These are phyloP conservation scores for Gallinago paraguaiae DNA, from an alignment of 2,113 vertebrate genomes.

Conservation along the genomic window DNA sequence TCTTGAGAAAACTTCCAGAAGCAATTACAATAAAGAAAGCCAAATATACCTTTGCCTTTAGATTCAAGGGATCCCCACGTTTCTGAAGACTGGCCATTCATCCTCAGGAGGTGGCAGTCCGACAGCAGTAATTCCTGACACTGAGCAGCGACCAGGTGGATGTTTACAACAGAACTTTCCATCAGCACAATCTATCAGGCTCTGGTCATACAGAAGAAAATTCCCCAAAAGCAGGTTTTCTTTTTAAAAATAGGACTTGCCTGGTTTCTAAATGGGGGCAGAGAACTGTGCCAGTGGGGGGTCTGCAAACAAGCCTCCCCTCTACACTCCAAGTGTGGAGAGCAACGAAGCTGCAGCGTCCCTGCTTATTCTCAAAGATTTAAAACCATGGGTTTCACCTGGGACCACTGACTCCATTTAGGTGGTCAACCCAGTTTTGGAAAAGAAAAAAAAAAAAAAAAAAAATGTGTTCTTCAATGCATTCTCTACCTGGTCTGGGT, in stretches of 20 bases:
- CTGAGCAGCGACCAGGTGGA: not conserved
- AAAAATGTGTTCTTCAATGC: not conserved
- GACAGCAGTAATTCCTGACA: not conserved
- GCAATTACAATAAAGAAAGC: not conserved
- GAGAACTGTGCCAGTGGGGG: not conserved
- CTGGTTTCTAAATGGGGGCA: not conserved
- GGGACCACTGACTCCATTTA: not conserved
- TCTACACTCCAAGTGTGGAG: not conserved
- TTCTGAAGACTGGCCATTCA: not conserved
- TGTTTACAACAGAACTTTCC: not conserved
- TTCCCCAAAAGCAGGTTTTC: not conserved
- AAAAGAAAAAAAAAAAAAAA: not conserved
- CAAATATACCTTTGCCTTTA: not conserved
- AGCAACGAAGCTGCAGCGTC: not conserved
- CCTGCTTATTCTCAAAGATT: not conserved
- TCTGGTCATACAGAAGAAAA: not conserved
- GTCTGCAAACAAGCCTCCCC: not conserved
- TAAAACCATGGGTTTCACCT: not conserved
- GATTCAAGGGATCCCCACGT: not conserved
- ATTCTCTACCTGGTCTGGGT: not conserved
- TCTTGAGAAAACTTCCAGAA: not conserved
- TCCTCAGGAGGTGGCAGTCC: not conserved
- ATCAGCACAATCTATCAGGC: not conserved
- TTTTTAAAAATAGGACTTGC: conserved; percentile 7
- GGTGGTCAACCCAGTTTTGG: not conserved